Evolutionary conservation across 37 sponge, comb jelly and placozoan genomes (phyloP).

Genomic region (Diacarnus erythraeanus): DNA sequence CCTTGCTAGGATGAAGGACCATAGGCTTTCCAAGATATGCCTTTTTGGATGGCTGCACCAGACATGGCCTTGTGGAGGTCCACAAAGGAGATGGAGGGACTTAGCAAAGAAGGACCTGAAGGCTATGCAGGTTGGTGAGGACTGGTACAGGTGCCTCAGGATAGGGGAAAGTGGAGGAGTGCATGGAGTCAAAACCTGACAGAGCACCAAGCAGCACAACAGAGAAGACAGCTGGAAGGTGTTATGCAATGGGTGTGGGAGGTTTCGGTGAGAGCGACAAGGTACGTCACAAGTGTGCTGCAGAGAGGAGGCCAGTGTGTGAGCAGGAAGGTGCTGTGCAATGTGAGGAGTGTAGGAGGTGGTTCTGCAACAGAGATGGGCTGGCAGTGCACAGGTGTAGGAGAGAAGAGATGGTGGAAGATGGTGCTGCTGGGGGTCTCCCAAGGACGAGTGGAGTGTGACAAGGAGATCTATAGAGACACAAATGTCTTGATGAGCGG

Average conservation of each 20-base stretch:
- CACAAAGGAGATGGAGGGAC: no score
- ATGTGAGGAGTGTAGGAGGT: background rate
- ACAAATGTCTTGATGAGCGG: no score
- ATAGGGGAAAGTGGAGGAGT: no score
- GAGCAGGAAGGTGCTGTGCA: background rate
- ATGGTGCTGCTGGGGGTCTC: background rate
- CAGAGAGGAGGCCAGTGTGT: background rate
- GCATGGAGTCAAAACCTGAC: background rate
- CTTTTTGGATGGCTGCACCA: conserved; percentile 11
- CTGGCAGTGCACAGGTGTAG: no score
- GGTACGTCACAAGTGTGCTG: no score
- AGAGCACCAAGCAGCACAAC: background rate
- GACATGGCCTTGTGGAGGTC: conserved; percentile 12
- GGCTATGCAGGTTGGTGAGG: no score
- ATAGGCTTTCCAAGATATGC: conserved; percentile 7
- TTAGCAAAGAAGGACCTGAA: no score
- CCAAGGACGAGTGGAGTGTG: background rate
- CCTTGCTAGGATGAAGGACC: conserved; percentile 26
- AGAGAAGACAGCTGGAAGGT: no score
- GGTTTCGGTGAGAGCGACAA: background rate
- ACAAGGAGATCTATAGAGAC: background rate
- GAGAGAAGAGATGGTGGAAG: background rate
- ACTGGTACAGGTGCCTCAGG: no score
- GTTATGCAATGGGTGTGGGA: background rate
- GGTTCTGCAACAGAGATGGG: no score